phyloP scores from a whole-genome alignment of 2,888 invertebrate species.

The Trisateles emortualis region DNA sequence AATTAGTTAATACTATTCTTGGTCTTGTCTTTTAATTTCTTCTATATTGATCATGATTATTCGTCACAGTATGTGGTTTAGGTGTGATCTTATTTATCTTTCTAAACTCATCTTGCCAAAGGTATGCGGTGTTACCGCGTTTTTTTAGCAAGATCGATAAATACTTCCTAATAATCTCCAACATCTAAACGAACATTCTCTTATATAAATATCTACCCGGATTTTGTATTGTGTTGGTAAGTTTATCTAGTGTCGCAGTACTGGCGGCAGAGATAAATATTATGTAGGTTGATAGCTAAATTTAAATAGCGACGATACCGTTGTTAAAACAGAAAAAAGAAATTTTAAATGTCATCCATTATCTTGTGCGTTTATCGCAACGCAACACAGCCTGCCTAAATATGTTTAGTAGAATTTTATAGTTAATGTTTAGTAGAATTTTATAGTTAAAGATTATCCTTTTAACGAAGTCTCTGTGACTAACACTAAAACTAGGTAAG shows the following conservation, averaged over 20 bases:
- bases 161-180: too few species aligned
- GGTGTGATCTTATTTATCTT: constrained; percentile 46
- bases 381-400: too few species aligned
- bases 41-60: constrained; percentile 41
- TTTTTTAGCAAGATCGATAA: neutral
- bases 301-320: constrained; percentile 1
- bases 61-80: constrained; percentile 44
- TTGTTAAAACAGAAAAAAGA: constrained; percentile 7
- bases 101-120: constrained; percentile 18
- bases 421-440: too few species aligned
- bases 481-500: too few species aligned
- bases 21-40: constrained; percentile 22
- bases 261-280: constrained; percentile 11
- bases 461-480: too few species aligned
- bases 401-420: too few species aligned
- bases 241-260: constrained; percentile 15
- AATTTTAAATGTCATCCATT: constrained; percentile 1
- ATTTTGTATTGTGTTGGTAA: constrained; percentile 7
- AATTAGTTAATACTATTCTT: neutral
- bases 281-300: constrained; percentile 14
- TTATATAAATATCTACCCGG: constrained; percentile 8
- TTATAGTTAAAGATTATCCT: too few species aligned
- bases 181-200: too few species aligned
- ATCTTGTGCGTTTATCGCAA: neutral
- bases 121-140: neutral